Evolutionary conservation across 2,888 invertebrate genomes (phyloP).

Genomic region (Anticlea derivata): DNA sequence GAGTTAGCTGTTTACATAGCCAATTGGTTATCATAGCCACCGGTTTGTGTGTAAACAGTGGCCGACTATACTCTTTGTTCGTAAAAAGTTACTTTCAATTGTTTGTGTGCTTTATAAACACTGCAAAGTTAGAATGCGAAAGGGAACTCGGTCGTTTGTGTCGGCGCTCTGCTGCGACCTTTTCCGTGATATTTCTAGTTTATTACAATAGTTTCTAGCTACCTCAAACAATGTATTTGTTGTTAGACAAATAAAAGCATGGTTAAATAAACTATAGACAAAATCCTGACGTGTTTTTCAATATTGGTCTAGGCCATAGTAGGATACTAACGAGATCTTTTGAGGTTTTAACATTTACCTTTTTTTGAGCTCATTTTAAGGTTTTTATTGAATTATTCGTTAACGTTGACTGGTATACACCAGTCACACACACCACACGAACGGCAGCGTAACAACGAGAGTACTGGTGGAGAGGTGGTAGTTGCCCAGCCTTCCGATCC

Average conservation of each 20-base stretch:
- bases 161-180: conserved; percentile 26
- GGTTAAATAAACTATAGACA: conserved; percentile 6
- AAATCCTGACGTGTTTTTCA: not conserved
- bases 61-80: conserved; percentile 12
- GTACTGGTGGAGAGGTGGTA: too few relatives aligned
- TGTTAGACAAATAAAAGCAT: conserved; percentile 12
- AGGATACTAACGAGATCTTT: too few relatives aligned
- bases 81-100: conserved; percentile 22
- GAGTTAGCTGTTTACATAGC: too few relatives aligned
- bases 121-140: conserved; percentile 31
- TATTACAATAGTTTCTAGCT: conserved; percentile 27
- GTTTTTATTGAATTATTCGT: too few relatives aligned
- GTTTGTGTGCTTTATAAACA: conserved; percentile 28
- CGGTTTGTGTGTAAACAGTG: not conserved
- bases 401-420: too few relatives aligned
- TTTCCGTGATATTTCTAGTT: conserved; percentile 37
- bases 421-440: too few relatives aligned
- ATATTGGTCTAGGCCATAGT: too few relatives aligned
- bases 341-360: too few relatives aligned
- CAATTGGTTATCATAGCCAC: too few relatives aligned
- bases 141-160: conserved; percentile 34
- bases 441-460: too few relatives aligned
- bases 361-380: too few relatives aligned
- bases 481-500: too few relatives aligned
- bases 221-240: conserved; percentile 30